A percentile compares a stretch with the other conserved stretches of the same genome.
phyloP scores from a whole-genome alignment of 2,113 vertebrate species.

The Climacteris rufus region DNA sequence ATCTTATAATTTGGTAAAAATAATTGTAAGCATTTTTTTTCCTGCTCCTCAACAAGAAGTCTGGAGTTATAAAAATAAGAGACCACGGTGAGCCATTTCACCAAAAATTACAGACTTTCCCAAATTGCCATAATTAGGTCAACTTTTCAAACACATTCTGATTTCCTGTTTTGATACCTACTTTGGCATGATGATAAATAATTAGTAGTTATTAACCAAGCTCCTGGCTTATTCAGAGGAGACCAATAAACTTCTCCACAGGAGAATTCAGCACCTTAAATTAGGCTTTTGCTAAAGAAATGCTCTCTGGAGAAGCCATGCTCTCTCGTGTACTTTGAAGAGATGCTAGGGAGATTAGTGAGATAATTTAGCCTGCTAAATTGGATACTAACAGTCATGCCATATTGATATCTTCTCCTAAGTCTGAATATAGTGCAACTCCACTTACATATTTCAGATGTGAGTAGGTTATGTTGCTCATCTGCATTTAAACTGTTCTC shows the following conservation, averaged over 20 bases:
- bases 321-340: neutral
- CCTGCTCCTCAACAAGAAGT: neutral
- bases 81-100: neutral
- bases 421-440: neutral
- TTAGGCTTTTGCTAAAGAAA: neutral
- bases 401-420: neutral
- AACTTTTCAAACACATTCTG: neutral
- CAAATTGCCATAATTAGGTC: neutral
- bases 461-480: neutral
- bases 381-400: neutral
- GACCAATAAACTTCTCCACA: constrained; percentile 5
- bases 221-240: neutral
- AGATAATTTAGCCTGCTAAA: constrained; percentile 29
- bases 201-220: neutral
- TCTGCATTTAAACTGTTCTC: constrained; percentile 30
- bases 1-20: neutral
- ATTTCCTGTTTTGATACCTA: neutral
- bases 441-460: constrained; percentile 1
- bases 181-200: neutral
- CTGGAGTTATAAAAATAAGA: neutral
- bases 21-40: neutral
- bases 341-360: constrained; percentile 20
- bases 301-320: constrained; percentile 13
- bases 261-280: constrained; percentile 3
- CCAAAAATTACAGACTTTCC: neutral